Evolutionary conservation across 2,888 invertebrate genomes (phyloP).

Genomic region (Choristoneura rosaceana): DNA sequence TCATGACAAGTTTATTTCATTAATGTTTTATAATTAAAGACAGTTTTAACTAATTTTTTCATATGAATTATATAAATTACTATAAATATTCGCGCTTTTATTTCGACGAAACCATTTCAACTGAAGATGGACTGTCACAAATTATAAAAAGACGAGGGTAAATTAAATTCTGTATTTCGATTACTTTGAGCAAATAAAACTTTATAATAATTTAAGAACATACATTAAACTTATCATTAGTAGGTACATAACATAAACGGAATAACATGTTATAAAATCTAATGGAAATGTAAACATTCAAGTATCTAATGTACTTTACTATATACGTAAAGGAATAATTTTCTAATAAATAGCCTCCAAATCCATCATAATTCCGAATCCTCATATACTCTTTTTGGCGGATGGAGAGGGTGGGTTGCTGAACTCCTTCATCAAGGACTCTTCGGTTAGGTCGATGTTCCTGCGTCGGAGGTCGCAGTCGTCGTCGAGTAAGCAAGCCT

Average conservation of each 20-base stretch:
- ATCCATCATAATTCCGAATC: not conserved
- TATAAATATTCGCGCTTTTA: conserved; percentile 58
- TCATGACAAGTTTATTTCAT: conserved; percentile 71
- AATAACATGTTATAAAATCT: conserved; percentile 84
- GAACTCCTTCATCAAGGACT: conserved; percentile 62
- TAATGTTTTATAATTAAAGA: conserved; percentile 75
- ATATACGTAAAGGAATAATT: conserved; percentile 58
- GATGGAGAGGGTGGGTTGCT: conserved; percentile 70
- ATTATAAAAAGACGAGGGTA: conserved; percentile 48
- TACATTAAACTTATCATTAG: conserved; percentile 75
- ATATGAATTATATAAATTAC: conserved; percentile 81
- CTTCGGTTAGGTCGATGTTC: conserved; percentile 59
- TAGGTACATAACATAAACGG: conserved; percentile 68
- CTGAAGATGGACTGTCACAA: conserved; percentile 44
- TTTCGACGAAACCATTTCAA: conserved; percentile 46
- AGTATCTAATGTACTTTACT: conserved; percentile 73
- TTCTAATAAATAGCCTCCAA: conserved; percentile 39
- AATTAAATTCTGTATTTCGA: conserved; percentile 66
- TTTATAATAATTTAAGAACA: conserved; percentile 71
- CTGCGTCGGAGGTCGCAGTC: conserved; percentile 65
- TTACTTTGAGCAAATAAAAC: conserved; percentile 81
- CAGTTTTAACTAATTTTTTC: conserved; percentile 78
- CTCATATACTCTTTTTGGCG: conserved; percentile 73
- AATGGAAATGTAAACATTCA: conserved; percentile 82
- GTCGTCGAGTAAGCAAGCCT: conserved; percentile 74